Conservation (phyloP, 2,888 invertebrate species). For the Zaprionus obscuricornis region DNA sequence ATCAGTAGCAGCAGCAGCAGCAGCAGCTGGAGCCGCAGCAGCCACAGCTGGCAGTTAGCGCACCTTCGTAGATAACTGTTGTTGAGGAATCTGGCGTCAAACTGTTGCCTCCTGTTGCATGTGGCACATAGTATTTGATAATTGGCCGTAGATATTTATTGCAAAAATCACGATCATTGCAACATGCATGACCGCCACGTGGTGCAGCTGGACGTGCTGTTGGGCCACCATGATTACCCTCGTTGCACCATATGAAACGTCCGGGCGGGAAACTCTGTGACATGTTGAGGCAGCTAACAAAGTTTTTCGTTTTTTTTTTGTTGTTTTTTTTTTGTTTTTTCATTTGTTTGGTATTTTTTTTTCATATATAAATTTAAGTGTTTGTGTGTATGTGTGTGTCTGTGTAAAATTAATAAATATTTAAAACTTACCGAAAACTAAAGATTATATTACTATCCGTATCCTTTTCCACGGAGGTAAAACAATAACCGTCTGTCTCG, state of each 20-base stretch:
- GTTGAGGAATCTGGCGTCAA: conserved; percentile 18
- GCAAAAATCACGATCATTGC: conserved; percentile 82
- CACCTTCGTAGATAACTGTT: conserved; percentile 70
- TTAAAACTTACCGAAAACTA: conserved; percentile 89
- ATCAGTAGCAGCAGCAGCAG: no score
- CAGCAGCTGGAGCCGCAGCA: no score
- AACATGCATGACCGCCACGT: conserved; percentile 82
- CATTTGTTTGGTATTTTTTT: no score
- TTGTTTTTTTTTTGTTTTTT: no score
- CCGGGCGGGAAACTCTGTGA: conserved; percentile 82
- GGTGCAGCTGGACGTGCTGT: conserved; percentile 81
- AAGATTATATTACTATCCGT: conserved; percentile 82
- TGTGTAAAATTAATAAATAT: neutral
- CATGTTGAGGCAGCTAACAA: conserved; percentile 81
- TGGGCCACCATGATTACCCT: conserved; percentile 80
- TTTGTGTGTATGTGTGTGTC: no score
- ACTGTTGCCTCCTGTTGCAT: no score
- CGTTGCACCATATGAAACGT: conserved; percentile 83
- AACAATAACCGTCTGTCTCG: conserved; percentile 95
- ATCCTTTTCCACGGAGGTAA: conserved; percentile 88
- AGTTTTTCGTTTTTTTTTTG: no score
- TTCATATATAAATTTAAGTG: no score
- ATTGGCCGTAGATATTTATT: conserved; percentile 83
- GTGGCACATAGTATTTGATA: conserved; percentile 75
- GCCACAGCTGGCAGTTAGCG: conserved; percentile 36